phyloP scores from a whole-genome alignment of 2,113 vertebrate genomes.

The Zapornia atra region DNA sequence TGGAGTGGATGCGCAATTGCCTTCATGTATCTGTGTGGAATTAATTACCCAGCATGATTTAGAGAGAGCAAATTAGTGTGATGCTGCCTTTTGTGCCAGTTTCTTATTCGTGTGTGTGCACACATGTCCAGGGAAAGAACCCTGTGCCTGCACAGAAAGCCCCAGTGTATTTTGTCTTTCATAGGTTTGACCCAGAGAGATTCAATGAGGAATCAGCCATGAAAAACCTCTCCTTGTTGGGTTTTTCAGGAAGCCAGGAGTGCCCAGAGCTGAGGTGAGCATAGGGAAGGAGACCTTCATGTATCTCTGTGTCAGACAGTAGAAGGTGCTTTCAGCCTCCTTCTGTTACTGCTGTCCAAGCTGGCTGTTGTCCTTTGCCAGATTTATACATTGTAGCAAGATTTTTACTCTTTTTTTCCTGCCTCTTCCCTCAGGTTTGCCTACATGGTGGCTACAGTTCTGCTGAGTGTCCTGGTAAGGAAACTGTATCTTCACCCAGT shows the following conservation, averaged over 20 bases:
- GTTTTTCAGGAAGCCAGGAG: constrained; percentile 91
- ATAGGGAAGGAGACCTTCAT: background rate
- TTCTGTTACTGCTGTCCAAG: background rate
- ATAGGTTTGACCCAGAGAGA: constrained; percentile 91
- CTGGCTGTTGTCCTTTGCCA: background rate
- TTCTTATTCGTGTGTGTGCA: background rate
- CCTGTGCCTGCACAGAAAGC: background rate
- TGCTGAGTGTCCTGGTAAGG: constrained; percentile 86
- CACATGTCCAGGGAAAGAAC: background rate
- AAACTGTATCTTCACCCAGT: constrained; percentile 82
- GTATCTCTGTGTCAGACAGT: background rate
- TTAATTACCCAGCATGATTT: background rate
- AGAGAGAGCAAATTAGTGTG: background rate
- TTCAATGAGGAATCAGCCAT: constrained; percentile 83
- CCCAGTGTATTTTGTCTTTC: background rate
- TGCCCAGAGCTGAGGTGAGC: constrained; percentile 92
- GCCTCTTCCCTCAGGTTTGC: constrained; percentile 83
- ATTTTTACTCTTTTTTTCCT: background rate
- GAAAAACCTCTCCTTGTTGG: constrained; percentile 88
- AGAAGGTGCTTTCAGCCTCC: background rate
- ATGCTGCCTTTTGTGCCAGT: background rate
- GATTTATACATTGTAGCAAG: background rate
- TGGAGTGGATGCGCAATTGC: background rate
- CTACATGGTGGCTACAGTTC: constrained; percentile 86
- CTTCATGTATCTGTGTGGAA: background rate